Evolutionary conservation across 2,888 invertebrate species (phyloP).

Genomic region (Euplagia quadripunctaria): DNA sequence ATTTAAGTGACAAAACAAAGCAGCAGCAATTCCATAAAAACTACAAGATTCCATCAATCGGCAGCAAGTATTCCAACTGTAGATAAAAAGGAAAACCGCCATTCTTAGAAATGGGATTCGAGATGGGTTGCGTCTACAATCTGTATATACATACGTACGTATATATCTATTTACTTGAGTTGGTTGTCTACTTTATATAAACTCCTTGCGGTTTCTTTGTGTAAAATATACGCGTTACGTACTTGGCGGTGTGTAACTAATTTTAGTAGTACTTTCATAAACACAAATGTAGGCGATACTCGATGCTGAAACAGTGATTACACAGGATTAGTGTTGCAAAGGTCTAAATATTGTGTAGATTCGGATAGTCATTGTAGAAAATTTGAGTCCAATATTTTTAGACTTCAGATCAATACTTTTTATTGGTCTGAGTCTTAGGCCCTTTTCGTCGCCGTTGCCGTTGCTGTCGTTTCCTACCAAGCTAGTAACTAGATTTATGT

Average conservation of each 20-base stretch:
- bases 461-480: no score
- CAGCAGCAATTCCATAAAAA: slow-evolving; percentile 37
- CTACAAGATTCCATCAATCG: slow-evolving; percentile 57
- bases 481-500: no score
- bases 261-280: slow-evolving; percentile 12
- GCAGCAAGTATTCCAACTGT: slow-evolving; percentile 47
- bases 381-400: no score
- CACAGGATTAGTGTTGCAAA: not conserved
- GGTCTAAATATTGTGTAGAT: not conserved
- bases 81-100: slow-evolving; percentile 56
- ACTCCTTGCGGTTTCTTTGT: slow-evolving; percentile 43
- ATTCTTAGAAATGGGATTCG: slow-evolving; percentile 54
- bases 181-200: slow-evolving; percentile 40
- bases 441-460: no score
- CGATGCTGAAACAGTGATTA: not conserved
- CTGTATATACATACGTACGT: slow-evolving; percentile 21
- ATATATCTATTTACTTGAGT: slow-evolving; percentile 22
- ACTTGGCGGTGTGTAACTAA: slow-evolving; percentile 28
- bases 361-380: no score
- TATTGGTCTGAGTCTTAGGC: no score
- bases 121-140: slow-evolving; percentile 47
- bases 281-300: not conserved
- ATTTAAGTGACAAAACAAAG: slow-evolving; percentile 37
- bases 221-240: slow-evolving; percentile 22
- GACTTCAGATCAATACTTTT: no score